Evolutionary conservation across 1,140 invertebrate species (phyloP), one percentile per base, ranked within the genome.

Genomic region (Scaptomyza graminum): DNA sequence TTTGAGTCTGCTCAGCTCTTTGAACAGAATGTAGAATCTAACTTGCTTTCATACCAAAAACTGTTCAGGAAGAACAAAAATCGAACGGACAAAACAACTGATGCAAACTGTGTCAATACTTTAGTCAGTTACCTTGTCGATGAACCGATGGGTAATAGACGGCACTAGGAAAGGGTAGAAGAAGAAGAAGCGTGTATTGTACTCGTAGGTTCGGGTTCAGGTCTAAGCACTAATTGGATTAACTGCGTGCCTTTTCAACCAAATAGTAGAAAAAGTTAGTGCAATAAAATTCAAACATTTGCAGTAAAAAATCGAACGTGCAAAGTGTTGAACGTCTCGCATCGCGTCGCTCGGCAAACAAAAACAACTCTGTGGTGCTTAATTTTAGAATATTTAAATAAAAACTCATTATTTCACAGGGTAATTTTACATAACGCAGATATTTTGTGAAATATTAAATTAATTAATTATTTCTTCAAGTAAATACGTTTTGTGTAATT

Each of bases 231-330:
- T 88, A 88, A 88, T 88, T 88, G 83, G 83, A 73, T 88, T 88
- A 79, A 37, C 76, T 83, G 79, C 72, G 76, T 73, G 67, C 61
- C 56, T 75, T 78, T 76, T 39, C 47, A 76, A 64, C 62, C 65
- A 87, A 88, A 70, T 59, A 87, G 43, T 47, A 70, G 65, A 79
- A 82, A 73, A 70, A 69, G 75, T 73, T 70, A 43, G 70, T 76
- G 83, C 79, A 87, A 88, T 87, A 76, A 87, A 87, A 88, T 88
- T 39, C 79, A 83, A 76, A 66, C 79, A 74, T 79, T 88, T 83
- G 79, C 83, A 88, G 83, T 88, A 73, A 59, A 88, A 88, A 83
- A 89, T 83, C 79, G 83, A 88, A 89, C 84, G 84, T 79, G 79
- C 50, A 54, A 56, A 62, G 85, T 72, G 73, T 46, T 68, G 64